Conservation (phyloP, 2,113 vertebrate species). For the Megaceryle torquata region DNA sequence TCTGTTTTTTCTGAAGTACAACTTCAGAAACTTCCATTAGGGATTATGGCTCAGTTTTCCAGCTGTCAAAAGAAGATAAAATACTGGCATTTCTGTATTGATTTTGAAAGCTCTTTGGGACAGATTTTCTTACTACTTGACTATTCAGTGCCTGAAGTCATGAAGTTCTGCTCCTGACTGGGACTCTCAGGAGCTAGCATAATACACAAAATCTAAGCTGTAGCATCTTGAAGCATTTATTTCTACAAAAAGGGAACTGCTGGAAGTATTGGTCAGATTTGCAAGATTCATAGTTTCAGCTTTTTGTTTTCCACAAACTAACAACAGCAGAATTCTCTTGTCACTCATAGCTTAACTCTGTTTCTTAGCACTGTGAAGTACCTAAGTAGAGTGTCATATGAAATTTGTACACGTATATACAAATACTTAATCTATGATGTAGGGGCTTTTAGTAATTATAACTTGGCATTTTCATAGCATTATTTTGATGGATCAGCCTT, state of each 20-base stretch:
- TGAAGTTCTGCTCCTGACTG: background rate
- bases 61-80: conserved; percentile 27
- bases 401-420: background rate
- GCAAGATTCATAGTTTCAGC: background rate
- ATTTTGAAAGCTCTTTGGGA: background rate
- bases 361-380: background rate
- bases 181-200: background rate
- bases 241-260: background rate
- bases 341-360: background rate
- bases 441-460: background rate
- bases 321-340: background rate
- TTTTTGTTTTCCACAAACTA: background rate
- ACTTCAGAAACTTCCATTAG: background rate
- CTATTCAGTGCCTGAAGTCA: background rate
- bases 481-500: background rate
- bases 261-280: background rate
- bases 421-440: background rate
- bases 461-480: background rate
- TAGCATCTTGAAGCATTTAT: background rate
- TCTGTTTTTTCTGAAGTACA: background rate
- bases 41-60: background rate
- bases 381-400: background rate
- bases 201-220: background rate
- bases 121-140: background rate
- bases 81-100: background rate